phyloP scores from a whole-genome alignment of 2,113 vertebrate species.

The Chunga burmeisteri region DNA sequence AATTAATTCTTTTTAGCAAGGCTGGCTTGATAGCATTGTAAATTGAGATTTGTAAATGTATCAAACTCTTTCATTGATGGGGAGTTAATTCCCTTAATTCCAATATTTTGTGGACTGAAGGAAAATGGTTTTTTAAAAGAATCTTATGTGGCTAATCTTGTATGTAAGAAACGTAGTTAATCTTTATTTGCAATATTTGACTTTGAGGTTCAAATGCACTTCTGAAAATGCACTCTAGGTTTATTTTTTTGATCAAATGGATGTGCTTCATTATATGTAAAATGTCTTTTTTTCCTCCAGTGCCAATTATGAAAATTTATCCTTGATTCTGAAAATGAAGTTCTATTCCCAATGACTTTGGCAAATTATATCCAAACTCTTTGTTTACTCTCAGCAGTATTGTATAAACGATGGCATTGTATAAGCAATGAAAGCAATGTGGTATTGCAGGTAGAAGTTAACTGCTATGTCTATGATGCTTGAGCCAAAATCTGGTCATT shows the following conservation, averaged over 20 bases:
- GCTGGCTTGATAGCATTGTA: not conserved
- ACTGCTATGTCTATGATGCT: not conserved
- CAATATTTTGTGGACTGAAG: not conserved
- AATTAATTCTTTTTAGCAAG: not conserved
- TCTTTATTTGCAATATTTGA: not conserved
- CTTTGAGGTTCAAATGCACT: not conserved
- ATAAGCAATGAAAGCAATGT: not conserved
- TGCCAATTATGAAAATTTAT: not conserved
- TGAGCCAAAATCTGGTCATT: not conserved
- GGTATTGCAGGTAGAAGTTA: not conserved
- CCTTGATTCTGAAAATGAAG: not conserved
- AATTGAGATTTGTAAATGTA: not conserved
- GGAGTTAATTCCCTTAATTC: not conserved
- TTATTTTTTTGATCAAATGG: not conserved
- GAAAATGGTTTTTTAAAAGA: not conserved
- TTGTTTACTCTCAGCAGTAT: not conserved
- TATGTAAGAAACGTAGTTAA: not conserved
- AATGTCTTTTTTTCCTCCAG: fast-evolving
- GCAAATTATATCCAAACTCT: not conserved
- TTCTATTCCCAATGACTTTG: not conserved
- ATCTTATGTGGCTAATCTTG: not conserved
- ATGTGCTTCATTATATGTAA: not conserved
- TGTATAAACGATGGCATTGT: not conserved
- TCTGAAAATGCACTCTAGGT: not conserved
- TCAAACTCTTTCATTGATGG: not conserved